These are phyloP conservation scores for Brachymystax lenok DNA, from an alignment of 2,797 vertebrate genomes.

Conservation along the genomic window DNA sequence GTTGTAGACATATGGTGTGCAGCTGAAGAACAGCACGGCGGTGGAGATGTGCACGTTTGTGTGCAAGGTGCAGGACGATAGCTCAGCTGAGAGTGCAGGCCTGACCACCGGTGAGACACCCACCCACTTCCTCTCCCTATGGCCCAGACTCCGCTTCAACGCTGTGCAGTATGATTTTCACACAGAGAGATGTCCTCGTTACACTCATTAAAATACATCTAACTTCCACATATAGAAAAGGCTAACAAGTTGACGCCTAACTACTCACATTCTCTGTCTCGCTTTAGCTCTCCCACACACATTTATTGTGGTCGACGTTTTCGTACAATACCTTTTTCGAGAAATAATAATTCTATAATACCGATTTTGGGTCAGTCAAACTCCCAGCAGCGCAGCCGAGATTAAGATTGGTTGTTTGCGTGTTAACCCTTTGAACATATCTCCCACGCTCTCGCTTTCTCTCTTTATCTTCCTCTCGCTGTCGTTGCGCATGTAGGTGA, in stretches of 20 bases:
- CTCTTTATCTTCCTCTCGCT: conserved; percentile 3
- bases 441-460: not conserved
- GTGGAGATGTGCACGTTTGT: conserved; percentile 84
- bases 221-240: conserved; percentile 14
- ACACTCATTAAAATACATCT: conserved; percentile 22
- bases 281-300: not conserved
- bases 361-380: no score
- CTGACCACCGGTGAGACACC: conserved; percentile 82
- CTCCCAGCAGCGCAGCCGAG: no score
- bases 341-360: no score
- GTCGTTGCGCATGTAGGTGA: conserved; percentile 74
- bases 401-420: no score
- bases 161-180: conserved; percentile 7
- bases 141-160: not conserved
- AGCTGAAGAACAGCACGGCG: conserved; percentile 66
- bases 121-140: not conserved
- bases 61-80: conserved; percentile 82
- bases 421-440: not conserved
- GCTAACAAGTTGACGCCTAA: conserved; percentile 15
- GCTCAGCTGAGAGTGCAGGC: conserved; percentile 85
- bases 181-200: no score
- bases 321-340: no score
- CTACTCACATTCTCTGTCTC: not conserved
- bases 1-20: conserved; percentile 82
- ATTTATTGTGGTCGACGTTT: no score